Base-by-base conservation (phyloP, 2,797 vertebrate species). In the Strix occidentalis region DNA sequence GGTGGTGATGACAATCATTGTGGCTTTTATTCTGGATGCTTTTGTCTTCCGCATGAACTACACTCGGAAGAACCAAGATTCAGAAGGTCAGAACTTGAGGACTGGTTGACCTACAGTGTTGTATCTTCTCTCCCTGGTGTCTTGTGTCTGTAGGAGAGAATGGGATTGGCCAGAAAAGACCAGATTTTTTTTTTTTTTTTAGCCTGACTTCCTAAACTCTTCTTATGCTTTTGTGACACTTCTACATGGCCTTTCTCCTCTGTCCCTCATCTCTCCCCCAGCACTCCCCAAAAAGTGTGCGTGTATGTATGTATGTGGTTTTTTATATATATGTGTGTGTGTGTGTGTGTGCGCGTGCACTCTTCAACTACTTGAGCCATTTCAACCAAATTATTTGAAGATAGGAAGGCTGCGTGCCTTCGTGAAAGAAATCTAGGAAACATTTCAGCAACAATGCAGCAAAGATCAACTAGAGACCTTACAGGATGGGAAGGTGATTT, bases 21-120 rank as follows among this genome's bases (percentile, higher is more conserved):
- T 99, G 60, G 99, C 99, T 51, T 99, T 99, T 96, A 99, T 99
- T 95, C 97, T 99, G 63, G 99, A 99, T 69, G 99, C 99, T 1
- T 99, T 99, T 13, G 99, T 99, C 81, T 99, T 99, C 97, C 99
- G 99, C 39, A 99, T 99, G 99, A 99, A 99, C 98, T 99, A 99
- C 97, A 99, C 98, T 89, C 99, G 99, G 88, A 99, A 99, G 98
- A 99, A 99, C 98, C 98, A 98, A 93, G 99, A 99, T 80, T 98
- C 98, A 1, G 98, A 99, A 97, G 99, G 98, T 98, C 53, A 97
- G 98, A 97, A 94, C 71, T 69, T 69, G 51, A 92, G 91, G 96
- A 4, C 37, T 39, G 26, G 3, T 11, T 50, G 3, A 11, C 51
- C 11, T 14, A 1, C 43, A 76, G 0, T 0, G 0, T 12, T 41